Percentiles rank a stretch among this genome's conserved stretches.
Conservation (phyloP, 2,888 invertebrate genomes). For the Acronicta alni region DNA sequence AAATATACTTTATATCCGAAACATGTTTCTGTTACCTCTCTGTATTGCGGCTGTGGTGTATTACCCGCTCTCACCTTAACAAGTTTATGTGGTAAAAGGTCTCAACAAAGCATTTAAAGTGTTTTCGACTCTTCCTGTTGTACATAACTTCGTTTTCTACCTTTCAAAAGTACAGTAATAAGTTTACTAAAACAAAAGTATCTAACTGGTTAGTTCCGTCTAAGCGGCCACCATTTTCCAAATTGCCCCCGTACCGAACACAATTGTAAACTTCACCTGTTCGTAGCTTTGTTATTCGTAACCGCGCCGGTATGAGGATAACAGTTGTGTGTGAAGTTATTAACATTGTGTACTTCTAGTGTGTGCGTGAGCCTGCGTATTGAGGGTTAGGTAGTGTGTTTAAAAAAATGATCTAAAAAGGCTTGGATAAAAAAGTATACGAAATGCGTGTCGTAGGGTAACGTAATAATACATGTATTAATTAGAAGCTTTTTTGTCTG, state of each 20-base stretch:
- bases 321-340: slow-evolving; percentile 1
- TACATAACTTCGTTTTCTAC: no score
- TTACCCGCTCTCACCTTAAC: neutral
- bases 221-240: neutral
- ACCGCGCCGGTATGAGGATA: neutral
- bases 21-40: neutral
- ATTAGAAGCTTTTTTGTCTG: no score
- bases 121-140: no score
- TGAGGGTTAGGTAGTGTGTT: no score
- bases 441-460: no score
- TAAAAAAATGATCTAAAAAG: no score
- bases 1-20: neutral
- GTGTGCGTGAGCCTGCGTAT: no score
- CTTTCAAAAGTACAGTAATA: no score
- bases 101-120: neutral
- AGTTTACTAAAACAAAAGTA: neutral
- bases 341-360: neutral
- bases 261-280: slow-evolving; percentile 16
- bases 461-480: no score
- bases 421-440: no score
- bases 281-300: slow-evolving; percentile 2
- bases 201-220: neutral
- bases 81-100: neutral
- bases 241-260: slow-evolving; percentile 4
- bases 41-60: neutral